These are phyloP conservation scores for Drosophila santomea DNA, from an alignment of 1,140 invertebrate species.

Conservation along the genomic window DNA sequence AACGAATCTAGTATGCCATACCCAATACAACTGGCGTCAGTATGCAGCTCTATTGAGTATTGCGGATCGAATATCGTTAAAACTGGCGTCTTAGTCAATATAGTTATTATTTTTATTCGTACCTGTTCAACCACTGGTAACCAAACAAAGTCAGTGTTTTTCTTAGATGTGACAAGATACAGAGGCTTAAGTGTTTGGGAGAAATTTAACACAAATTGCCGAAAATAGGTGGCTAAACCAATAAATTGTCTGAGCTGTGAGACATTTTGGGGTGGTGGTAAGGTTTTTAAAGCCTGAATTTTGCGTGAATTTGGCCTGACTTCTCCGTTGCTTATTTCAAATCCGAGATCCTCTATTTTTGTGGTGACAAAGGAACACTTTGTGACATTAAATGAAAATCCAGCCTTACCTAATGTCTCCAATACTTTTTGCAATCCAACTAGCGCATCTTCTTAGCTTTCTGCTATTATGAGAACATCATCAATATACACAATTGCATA, in stretches of 20 bases:
- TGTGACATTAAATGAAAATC: neutral
- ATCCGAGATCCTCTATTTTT: neutral
- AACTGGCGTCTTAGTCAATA: neutral
- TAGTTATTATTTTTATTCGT: neutral
- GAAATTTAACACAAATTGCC: neutral
- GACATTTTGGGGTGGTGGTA: neutral
- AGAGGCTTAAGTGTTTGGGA: neutral
- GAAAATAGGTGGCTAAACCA: neutral
- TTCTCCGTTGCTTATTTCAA: neutral
- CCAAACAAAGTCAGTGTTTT: neutral
- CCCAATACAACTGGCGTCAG: conserved; percentile 4
- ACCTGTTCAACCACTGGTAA: neutral
- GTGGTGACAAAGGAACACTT: neutral
- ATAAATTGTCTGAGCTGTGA: neutral
- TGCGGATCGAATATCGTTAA: conserved; percentile 7
- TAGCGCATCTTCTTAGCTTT: neutral
- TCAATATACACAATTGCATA: conserved; percentile 1
- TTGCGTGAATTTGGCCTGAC: neutral
- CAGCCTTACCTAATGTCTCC: neutral
- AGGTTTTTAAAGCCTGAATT: neutral
- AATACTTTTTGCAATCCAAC: neutral
- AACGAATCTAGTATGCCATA: too few species aligned
- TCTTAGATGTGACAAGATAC: neutral
- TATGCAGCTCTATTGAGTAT: conserved; percentile 7
- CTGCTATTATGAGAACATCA: neutral